phyloP scores from a whole-genome alignment of 2,113 vertebrate genomes.

The Callithrix jacchus region DNA sequence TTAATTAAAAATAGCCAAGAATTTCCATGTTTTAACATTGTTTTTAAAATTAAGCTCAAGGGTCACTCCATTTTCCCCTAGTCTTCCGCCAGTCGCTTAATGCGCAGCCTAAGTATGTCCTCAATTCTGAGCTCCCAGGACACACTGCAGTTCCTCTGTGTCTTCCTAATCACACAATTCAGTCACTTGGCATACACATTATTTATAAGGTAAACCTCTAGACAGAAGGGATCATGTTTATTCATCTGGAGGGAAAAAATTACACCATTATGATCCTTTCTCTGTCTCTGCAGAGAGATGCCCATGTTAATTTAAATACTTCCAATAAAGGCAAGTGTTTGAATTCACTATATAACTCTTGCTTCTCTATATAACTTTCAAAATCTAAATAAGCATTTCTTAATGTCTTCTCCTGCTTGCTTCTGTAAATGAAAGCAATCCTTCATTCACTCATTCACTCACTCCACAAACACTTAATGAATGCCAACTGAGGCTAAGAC shows the following conservation, averaged over 20 bases:
- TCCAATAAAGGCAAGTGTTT: not conserved
- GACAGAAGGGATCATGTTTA: not conserved
- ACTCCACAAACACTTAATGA: not conserved
- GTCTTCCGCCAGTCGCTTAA: not conserved
- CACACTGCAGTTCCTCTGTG: rapidly evolving
- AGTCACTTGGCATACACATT: not conserved
- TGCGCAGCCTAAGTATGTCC: not conserved
- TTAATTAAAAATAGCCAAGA: not conserved
- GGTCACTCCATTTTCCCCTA: not conserved
- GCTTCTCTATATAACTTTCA: not conserved
- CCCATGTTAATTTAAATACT: not conserved
- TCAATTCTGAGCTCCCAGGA: not conserved
- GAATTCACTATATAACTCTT: not conserved
- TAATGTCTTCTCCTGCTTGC: not conserved
- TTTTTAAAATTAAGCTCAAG: not conserved
- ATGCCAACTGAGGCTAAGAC: not conserved
- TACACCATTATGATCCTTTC: not conserved
- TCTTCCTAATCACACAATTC: not conserved
- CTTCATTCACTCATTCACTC: too few relatives aligned
- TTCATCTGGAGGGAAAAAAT: not conserved
- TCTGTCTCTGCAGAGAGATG: not conserved
- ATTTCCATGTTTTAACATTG: constrained; percentile 23
- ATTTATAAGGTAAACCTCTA: not conserved
- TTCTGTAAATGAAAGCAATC: not conserved
- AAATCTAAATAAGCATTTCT: not conserved